phyloP scores from a whole-genome alignment of 2,113 vertebrate species.

The Abramis brama region DNA sequence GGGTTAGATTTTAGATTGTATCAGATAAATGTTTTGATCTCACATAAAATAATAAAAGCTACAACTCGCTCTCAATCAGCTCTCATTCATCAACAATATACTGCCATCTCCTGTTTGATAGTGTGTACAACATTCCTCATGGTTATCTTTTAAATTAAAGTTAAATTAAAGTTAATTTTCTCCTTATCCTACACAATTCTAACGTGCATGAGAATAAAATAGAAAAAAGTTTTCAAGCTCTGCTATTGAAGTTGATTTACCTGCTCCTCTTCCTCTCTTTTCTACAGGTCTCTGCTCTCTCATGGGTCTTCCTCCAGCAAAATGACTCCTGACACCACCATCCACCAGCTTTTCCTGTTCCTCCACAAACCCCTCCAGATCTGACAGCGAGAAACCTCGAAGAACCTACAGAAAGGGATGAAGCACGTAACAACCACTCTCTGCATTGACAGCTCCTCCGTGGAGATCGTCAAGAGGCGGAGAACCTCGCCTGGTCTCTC shows the following conservation, averaged over 20 bases:
- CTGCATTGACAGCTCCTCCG: no score
- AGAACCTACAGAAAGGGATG: conserved; percentile 73
- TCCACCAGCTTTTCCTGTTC: conserved; percentile 82
- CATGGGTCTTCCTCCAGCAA: conserved; percentile 47
- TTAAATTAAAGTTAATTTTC: background rate
- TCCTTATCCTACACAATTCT: background rate
- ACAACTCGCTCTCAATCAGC: background rate
- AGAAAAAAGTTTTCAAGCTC: background rate
- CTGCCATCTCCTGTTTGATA: conserved; percentile 48
- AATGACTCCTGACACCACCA: conserved; percentile 42
- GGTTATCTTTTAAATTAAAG: background rate
- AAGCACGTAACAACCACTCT: background rate
- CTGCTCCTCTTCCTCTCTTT: conserved; percentile 65
- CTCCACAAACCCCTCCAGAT: conserved; percentile 85
- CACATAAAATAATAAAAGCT: conserved; percentile 3
- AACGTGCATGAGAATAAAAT: background rate
- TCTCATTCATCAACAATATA: background rate
- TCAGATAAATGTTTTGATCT: conserved; percentile 5
- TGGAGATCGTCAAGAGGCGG: no score
- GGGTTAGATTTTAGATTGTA: background rate
- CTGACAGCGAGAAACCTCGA: conserved; percentile 76
- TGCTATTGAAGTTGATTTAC: conserved; percentile 46
- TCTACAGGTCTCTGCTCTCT: conserved; percentile 52
- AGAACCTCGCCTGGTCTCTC: no score
- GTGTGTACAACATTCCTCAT: conserved; percentile 5